Evolutionary conservation across 2,888 invertebrate genomes (phyloP), one percentile per base, ranked within the genome.

Genomic region (Blera fallax): DNA sequence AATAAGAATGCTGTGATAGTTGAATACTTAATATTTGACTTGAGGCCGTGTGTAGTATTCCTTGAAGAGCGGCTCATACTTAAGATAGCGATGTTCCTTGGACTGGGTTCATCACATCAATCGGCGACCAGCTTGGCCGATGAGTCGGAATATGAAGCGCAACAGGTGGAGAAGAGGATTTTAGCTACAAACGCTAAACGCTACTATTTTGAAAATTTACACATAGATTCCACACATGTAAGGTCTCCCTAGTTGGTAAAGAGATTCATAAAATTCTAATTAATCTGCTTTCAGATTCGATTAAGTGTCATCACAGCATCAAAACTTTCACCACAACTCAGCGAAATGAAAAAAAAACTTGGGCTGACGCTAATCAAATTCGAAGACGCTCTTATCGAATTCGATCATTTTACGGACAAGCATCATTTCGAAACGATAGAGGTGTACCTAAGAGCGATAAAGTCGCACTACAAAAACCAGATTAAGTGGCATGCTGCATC

Each of bases 401-500:
- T 99, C 87, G 96, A 98, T 91, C 96, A 97, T 1, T 99, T 98
- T 91, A 94, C 95, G 62, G 95, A 97, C 88, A 94, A 95, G 89
- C 97, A 98, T 93, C 96, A 96, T 70, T 98, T 98, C 92, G 98
- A 99, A 93, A 98, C 98, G 0, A 94, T 96, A 80, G 95, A 96
- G 81, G 96, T 97, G 90, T 94, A 99, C 74, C 93, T 96, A 65
- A 94, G 96, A 87, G 96, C 96, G 64, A 95, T 98, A 89, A 93
- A 96, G 87, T 95, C 95, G 88, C 98, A 98, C 93, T 98, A 98
- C 90, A 95, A 96, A 90, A 90, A 97, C 95, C 97, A 98, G 92
- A 92, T 99, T 62, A 96, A 97, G 90, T 97, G 98, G 95, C 99
- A 99, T 93, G 98, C 98, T 5, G 97, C 97, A 4, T 96, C 96